Percentiles rank a stretch among this genome's conserved stretches.
These are phyloP conservation scores for Bubalus kerabau DNA, from an alignment of 2,113 vertebrate genomes.

Conservation along the genomic window DNA sequence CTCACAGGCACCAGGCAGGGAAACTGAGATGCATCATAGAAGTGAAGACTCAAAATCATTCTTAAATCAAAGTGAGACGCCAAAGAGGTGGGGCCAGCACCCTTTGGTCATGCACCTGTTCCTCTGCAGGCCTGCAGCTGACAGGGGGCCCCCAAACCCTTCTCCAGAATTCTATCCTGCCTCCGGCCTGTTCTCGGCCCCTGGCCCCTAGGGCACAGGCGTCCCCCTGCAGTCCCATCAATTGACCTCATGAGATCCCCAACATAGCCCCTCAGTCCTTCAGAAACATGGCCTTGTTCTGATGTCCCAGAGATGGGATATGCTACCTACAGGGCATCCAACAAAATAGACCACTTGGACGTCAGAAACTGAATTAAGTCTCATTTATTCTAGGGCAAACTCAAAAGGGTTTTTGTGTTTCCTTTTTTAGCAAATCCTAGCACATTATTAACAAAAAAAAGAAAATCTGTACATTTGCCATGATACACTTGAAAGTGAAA, in stretches of 20 bases:
- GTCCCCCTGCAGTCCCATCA: neutral
- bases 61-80: neutral
- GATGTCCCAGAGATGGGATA: neutral
- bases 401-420: constrained; percentile 82
- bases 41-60: neutral
- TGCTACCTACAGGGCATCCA: rapidly evolving
- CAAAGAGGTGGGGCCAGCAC: neutral
- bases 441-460: constrained; percentile 93
- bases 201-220: neutral
- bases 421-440: constrained; percentile 94
- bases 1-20: neutral
- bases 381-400: constrained; percentile 94
- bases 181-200: neutral
- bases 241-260: rapidly evolving
- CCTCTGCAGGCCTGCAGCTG: neutral
- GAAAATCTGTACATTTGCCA: constrained; percentile 93
- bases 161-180: neutral
- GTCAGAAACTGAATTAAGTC: constrained; percentile 65
- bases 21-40: neutral
- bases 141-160: neutral
- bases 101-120: neutral
- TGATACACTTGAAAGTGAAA: constrained; percentile 90
- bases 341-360: neutral
- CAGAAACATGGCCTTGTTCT: rapidly evolving
- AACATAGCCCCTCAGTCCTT: rapidly evolving